Evolutionary conservation across 2,113 vertebrate species (phyloP).

Genomic region (Centropus unirufus): DNA sequence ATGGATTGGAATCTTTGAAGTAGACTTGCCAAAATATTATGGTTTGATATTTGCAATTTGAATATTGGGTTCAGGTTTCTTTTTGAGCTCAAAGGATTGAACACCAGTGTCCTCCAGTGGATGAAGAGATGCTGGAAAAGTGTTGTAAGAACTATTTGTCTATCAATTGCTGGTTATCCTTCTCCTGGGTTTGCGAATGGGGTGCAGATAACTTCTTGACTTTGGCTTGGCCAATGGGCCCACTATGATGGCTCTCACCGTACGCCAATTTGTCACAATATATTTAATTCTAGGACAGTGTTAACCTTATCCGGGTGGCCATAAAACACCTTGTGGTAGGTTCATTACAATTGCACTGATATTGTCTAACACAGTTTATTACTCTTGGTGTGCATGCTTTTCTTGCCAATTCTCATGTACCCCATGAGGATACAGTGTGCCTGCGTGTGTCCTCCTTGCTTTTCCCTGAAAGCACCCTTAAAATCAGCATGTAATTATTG

Average conservation of each 20-base stretch:
- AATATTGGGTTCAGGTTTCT: fast-evolving
- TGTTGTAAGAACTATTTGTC: not conserved
- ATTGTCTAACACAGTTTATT: not conserved
- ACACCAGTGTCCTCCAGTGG: not conserved
- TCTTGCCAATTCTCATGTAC: not conserved
- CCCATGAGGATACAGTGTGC: not conserved
- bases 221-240: not conserved
- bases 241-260: fast-evolving
- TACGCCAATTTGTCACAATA: not conserved
- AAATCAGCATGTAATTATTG: not conserved
- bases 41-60: not conserved
- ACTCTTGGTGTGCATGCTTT: not conserved
- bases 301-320: not conserved
- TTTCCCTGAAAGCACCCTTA: not conserved
- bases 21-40: not conserved
- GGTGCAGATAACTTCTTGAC: not conserved
- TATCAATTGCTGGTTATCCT: not conserved
- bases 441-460: not conserved
- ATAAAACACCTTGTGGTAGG: not conserved
- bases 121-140: not conserved
- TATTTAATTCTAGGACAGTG: not conserved
- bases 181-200: not conserved
- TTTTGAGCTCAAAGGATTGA: not conserved
- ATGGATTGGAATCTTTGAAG: not conserved
- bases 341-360: not conserved